A percentile compares a stretch with the other conserved stretches of the same genome.
These are phyloP conservation scores for Myotis pilosus DNA, from an alignment of 2,797 vertebrate genomes.

Conservation along the genomic window DNA sequence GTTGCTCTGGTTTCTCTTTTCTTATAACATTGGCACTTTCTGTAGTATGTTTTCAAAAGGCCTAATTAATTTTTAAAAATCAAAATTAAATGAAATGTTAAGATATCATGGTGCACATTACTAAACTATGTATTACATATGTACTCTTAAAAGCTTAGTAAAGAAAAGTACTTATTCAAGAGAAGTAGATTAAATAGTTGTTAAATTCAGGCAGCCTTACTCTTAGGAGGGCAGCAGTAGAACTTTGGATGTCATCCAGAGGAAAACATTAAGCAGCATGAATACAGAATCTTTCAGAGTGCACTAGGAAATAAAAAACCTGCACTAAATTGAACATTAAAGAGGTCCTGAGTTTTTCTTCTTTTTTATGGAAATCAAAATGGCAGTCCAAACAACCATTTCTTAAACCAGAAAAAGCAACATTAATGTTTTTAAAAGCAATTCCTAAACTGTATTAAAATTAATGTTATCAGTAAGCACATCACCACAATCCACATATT, in stretches of 20 bases:
- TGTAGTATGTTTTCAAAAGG: neutral
- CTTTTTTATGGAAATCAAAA: conserved; percentile 26
- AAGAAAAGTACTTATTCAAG: conserved; percentile 29
- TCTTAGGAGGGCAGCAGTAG: neutral
- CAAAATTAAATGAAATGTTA: neutral
- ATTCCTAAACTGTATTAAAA: conserved; percentile 26
- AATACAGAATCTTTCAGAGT: neutral
- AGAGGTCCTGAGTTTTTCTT: neutral
- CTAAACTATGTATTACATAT: neutral
- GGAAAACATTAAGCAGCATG: conserved; percentile 1
- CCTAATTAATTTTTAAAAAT: conserved; percentile 15
- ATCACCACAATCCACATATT: neutral
- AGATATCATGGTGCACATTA: neutral
- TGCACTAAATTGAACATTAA: neutral
- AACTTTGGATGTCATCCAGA: neutral
- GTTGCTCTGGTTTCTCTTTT: conserved; percentile 5
- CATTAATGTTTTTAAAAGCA: conserved; percentile 12
- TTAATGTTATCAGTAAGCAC: neutral
- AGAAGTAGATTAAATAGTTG: conserved; percentile 20
- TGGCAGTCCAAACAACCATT: neutral
- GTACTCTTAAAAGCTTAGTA: conserved; percentile 4
- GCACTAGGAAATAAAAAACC: neutral
- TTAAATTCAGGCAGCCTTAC: neutral
- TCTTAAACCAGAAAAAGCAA: neutral
- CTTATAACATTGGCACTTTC: neutral